These are phyloP conservation scores for Silurus aristotelis DNA, from an alignment of 2,797 vertebrate genomes.

Conservation along the genomic window DNA sequence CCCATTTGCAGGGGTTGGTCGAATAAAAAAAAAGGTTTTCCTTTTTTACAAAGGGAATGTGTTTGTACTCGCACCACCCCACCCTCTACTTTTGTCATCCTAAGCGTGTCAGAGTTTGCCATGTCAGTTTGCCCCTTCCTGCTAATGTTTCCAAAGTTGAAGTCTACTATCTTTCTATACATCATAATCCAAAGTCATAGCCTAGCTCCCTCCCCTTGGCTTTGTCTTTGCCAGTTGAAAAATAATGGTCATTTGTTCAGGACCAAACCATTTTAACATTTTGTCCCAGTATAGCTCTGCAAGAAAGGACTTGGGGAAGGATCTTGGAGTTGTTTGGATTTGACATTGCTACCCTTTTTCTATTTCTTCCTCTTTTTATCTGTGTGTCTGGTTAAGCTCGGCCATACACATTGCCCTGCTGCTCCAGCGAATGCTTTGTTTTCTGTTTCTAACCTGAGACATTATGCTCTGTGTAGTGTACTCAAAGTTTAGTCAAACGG, in stretches of 20 bases:
- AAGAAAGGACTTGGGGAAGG: constrained; percentile 48
- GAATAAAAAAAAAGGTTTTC: constrained; percentile 26
- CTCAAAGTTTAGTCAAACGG: constrained; percentile 53
- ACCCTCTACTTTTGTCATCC: constrained; percentile 45
- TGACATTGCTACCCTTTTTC: constrained; percentile 41
- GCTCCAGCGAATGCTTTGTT: constrained; percentile 66
- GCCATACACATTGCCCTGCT: constrained; percentile 46
- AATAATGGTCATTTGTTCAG: not conserved
- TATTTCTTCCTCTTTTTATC: constrained; percentile 55
- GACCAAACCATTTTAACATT: not conserved
- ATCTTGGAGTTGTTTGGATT: constrained; percentile 51
- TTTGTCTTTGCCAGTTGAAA: constrained; percentile 40
- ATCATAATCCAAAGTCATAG: constrained; percentile 48
- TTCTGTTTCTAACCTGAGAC: constrained; percentile 65
- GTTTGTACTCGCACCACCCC: constrained; percentile 41
- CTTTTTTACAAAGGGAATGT: constrained; percentile 46
- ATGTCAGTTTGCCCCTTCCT: constrained; percentile 39
- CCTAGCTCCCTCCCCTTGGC: constrained; percentile 44
- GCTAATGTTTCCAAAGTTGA: constrained; percentile 39
- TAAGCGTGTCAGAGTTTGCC: constrained; percentile 47
- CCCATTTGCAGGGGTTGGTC: constrained; percentile 39
- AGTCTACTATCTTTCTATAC: constrained; percentile 51
- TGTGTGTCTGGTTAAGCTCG: constrained; percentile 47
- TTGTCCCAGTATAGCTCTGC: constrained; percentile 23
- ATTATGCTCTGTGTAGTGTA: constrained; percentile 55